phyloP scores from a whole-genome alignment of 2,888 invertebrate species.

The Drosophila picticornis region DNA sequence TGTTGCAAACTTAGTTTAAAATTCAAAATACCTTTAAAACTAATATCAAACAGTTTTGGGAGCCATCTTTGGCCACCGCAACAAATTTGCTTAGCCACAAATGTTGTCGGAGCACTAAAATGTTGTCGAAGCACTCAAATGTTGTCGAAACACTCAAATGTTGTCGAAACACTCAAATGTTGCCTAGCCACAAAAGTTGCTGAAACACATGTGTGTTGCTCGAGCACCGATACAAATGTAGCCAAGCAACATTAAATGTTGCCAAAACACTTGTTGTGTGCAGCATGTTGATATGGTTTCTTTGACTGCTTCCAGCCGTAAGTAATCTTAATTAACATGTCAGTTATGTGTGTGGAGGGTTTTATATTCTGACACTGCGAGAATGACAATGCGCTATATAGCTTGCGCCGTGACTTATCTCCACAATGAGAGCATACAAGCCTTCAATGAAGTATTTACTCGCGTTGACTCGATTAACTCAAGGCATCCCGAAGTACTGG shows the following conservation, averaged over 20 bases:
- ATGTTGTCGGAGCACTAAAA: not conserved
- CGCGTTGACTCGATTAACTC: constrained; percentile 55
- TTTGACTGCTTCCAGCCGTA: constrained; percentile 20
- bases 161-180: constrained; percentile 17
- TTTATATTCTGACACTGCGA: constrained; percentile 19
- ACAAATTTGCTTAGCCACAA: not conserved
- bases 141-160: constrained; percentile 17
- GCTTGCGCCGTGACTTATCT: constrained; percentile 64
- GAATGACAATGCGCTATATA: constrained; percentile 48
- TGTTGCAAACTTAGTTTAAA: not conserved
- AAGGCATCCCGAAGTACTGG: constrained; percentile 47
- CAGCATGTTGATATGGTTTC: constrained; percentile 31
- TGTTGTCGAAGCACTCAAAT: constrained; percentile 22
- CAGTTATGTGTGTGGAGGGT: constrained; percentile 32
- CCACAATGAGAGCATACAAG: constrained; percentile 34
- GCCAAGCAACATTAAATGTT: constrained; percentile 16
- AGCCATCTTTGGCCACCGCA: constrained; percentile 15
- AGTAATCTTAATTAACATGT: constrained; percentile 72
- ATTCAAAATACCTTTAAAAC: not conserved
- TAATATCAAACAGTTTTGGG: not conserved
- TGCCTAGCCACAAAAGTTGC: constrained; percentile 12
- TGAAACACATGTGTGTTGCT: constrained; percentile 11
- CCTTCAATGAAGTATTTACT: constrained; percentile 39
- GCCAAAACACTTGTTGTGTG: constrained; percentile 71
- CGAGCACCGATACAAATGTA: not conserved